Conservation (phyloP, 2,797 vertebrate species). For the Leptodactylus fallax region DNA sequence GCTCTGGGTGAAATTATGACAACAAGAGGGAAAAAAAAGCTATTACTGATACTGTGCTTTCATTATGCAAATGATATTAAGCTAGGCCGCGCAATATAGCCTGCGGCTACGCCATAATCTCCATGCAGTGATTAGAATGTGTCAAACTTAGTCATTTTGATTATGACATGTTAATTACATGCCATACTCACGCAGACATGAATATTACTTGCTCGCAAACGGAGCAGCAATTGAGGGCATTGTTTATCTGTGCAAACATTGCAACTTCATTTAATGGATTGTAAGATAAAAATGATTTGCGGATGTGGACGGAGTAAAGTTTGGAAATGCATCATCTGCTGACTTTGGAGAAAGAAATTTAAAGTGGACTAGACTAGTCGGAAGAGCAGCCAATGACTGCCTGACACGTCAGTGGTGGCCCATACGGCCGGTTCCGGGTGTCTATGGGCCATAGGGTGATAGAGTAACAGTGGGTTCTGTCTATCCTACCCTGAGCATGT, state of each 20-base stretch:
- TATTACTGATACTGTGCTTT: slow-evolving; percentile 98
- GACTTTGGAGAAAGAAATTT: slow-evolving; percentile 24
- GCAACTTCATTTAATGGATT: slow-evolving; percentile 72
- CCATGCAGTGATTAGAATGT: slow-evolving; percentile 99
- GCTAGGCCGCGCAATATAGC: slow-evolving; percentile 87
- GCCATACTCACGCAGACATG: slow-evolving; percentile 92
- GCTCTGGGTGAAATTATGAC: slow-evolving; percentile 99
- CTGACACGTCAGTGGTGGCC: background rate
- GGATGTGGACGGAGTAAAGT: slow-evolving; percentile 69
- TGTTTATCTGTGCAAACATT: slow-evolving; percentile 66
- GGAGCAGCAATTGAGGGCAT: slow-evolving; percentile 83
- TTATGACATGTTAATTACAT: slow-evolving; percentile 99
- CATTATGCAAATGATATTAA: slow-evolving; percentile 99
- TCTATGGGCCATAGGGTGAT: background rate
- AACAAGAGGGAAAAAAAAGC: slow-evolving; percentile 94
- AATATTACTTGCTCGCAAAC: slow-evolving; percentile 86
- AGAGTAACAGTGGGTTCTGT: background rate
- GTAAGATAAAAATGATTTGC: slow-evolving; percentile 71
- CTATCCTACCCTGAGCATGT: background rate
- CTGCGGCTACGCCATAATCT: slow-evolving; percentile 95
- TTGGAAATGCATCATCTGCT: slow-evolving; percentile 19
- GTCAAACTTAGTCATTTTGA: slow-evolving; percentile 98
- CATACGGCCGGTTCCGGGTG: background rate
- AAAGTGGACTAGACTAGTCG: slow-evolving; percentile 10
- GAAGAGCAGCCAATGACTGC: background rate